phyloP scores from a whole-genome alignment of 2,888 invertebrate genomes.

The Metopia argyrocephala region DNA sequence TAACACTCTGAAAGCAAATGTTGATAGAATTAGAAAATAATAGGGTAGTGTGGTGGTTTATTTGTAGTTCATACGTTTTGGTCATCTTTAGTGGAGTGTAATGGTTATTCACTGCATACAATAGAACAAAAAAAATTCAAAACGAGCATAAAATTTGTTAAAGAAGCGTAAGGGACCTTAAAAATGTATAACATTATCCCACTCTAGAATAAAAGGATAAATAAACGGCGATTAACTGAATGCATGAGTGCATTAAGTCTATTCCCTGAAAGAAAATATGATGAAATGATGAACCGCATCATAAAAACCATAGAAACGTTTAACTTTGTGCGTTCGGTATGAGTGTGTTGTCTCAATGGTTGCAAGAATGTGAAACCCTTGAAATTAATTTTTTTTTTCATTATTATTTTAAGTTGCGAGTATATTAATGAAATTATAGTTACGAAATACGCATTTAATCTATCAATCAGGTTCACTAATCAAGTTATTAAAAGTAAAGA shows the following conservation, averaged over 20 bases:
- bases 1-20: neutral
- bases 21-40: constrained; percentile 1
- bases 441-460: constrained; percentile 47
- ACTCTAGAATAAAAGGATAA: constrained; percentile 1
- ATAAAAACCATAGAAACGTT: constrained; percentile 37
- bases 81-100: constrained; percentile 64
- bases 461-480: constrained; percentile 24
- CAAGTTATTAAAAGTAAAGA: constrained; percentile 44
- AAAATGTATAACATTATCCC: constrained; percentile 36
- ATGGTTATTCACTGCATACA: constrained; percentile 58
- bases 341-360: neutral
- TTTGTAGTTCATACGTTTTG: constrained; percentile 27
- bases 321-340: constrained; percentile 29
- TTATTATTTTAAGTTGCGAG: too few species aligned
- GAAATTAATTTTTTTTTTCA: constrained; percentile 23
- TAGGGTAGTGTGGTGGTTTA: constrained; percentile 35
- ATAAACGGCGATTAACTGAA: constrained; percentile 36
- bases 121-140: constrained; percentile 6
- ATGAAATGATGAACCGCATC: neutral
- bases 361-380: constrained; percentile 16
- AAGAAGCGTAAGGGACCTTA: too few species aligned
- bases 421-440: constrained; percentile 45
- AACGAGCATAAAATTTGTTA: constrained; percentile 17
- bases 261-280: neutral
- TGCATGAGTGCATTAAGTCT: constrained; percentile 45